Conservation (phyloP, 2,113 vertebrate species). For the Lepidiolamprologus cunningtoni region DNA sequence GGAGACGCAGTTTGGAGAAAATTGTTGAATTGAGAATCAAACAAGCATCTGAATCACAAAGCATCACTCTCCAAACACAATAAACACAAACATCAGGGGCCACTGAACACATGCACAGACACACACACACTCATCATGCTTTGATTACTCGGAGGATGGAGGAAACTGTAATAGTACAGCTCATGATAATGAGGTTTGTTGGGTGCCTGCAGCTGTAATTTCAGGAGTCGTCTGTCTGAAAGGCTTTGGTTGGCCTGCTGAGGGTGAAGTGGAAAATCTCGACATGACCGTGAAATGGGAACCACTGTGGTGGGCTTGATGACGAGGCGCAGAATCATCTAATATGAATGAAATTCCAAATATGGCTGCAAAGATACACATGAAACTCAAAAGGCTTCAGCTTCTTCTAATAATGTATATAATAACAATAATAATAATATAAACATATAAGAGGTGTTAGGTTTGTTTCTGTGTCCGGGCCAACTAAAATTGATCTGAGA, state of each 20-base stretch:
- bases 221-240: conserved; percentile 21
- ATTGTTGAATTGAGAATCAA: background rate
- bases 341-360: background rate
- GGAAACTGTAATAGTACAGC: background rate
- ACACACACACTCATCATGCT: background rate
- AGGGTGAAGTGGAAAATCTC: background rate
- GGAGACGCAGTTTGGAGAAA: background rate
- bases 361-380: background rate
- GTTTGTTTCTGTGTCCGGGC: background rate
- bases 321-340: background rate
- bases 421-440: background rate
- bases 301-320: background rate
- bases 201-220: conserved; percentile 29
- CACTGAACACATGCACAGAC: background rate
- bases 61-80: background rate
- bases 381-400: background rate
- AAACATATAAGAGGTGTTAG: background rate
- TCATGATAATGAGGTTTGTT: conserved; percentile 12
- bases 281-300: background rate
- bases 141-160: background rate
- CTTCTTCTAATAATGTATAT: background rate
- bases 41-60: background rate
- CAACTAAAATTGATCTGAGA: background rate
- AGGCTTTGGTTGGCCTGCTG: background rate
- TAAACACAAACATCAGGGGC: background rate